Percentiles rank a stretch among this genome's conserved stretches.
Conservation (phyloP, 2,797 vertebrate genomes). For the Pterois miles region DNA sequence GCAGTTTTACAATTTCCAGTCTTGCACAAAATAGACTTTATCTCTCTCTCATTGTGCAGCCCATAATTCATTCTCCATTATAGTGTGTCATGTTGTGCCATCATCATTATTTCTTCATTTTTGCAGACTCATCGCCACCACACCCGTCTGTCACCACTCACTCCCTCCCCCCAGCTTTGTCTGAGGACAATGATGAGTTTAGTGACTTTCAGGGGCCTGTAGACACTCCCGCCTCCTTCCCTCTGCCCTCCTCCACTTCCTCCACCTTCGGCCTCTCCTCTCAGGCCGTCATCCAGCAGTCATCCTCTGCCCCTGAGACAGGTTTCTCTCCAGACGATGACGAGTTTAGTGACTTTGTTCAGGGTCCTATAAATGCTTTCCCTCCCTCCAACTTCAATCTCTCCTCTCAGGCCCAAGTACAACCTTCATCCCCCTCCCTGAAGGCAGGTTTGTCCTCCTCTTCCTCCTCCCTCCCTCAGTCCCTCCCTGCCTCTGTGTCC, state of each 20-base stretch:
- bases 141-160: conserved; percentile 90
- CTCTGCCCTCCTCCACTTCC: conserved; percentile 59
- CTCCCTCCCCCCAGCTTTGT: conserved; percentile 88
- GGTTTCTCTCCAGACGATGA: conserved; percentile 83
- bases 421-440: conserved; percentile 49
- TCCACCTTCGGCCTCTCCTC: conserved; percentile 59
- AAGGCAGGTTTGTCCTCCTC: conserved; percentile 38
- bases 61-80: conserved; percentile 67
- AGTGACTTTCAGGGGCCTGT: conserved; percentile 96
- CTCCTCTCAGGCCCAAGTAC: conserved; percentile 57
- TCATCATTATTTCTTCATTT: conserved; percentile 90
- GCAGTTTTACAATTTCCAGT: conserved; percentile 33
- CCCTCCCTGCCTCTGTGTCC: conserved; percentile 87
- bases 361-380: conserved; percentile 88
- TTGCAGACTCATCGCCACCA: conserved; percentile 96
- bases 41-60: conserved; percentile 37
- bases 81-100: conserved; percentile 75
- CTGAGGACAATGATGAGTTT: conserved; percentile 93
- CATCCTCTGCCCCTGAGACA: conserved; percentile 41
- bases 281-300: conserved; percentile 51
- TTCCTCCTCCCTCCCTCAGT: conserved; percentile 75
- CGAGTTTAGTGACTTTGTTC: conserved; percentile 98
- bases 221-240: conserved; percentile 81
- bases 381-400: conserved; percentile 63
- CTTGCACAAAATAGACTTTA: conserved; percentile 35